phyloP scores from a whole-genome alignment of 2,113 vertebrate genomes.

The Nibea albiflora region DNA sequence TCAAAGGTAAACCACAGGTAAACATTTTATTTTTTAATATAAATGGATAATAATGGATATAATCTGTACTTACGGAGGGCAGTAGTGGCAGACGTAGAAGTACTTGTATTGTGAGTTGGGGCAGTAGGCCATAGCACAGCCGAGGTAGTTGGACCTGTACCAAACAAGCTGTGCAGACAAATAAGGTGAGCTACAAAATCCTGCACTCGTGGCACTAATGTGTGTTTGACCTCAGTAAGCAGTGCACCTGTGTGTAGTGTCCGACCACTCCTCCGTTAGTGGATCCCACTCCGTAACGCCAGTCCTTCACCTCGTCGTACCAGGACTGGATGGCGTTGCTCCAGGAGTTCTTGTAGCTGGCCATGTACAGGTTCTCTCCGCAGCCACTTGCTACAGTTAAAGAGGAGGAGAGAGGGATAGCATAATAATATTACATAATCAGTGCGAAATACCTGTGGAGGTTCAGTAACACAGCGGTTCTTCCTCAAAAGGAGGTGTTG shows the following conservation, averaged over 20 bases:
- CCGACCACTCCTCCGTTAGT: constrained; percentile 65
- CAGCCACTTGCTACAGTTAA: constrained; percentile 61
- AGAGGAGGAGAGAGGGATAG: background rate
- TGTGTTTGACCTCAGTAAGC: background rate
- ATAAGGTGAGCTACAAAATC: background rate
- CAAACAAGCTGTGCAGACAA: constrained; percentile 71
- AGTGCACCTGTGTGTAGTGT: constrained; percentile 76
- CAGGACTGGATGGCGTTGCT: constrained; percentile 57
- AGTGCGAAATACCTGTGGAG: background rate
- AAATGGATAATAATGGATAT: too few relatives aligned
- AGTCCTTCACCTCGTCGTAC: constrained; percentile 73
- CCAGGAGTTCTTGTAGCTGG: constrained; percentile 54
- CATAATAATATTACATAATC: too few relatives aligned
- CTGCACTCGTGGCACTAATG: background rate
- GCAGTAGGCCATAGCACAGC: constrained; percentile 74
- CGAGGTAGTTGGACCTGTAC: constrained; percentile 73
- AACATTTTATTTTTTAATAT: too few relatives aligned
- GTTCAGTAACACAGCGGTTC: background rate
- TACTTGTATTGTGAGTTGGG: constrained; percentile 65
- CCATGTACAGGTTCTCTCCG: constrained; percentile 77
- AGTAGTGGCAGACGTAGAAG: constrained; percentile 83
- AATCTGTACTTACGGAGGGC: constrained; percentile 74
- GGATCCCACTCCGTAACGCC: constrained; percentile 65
- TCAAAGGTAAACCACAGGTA: background rate
- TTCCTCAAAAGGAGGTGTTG: background rate